phyloP scores from a whole-genome alignment of 2,113 vertebrate species.

The Alces alces region DNA sequence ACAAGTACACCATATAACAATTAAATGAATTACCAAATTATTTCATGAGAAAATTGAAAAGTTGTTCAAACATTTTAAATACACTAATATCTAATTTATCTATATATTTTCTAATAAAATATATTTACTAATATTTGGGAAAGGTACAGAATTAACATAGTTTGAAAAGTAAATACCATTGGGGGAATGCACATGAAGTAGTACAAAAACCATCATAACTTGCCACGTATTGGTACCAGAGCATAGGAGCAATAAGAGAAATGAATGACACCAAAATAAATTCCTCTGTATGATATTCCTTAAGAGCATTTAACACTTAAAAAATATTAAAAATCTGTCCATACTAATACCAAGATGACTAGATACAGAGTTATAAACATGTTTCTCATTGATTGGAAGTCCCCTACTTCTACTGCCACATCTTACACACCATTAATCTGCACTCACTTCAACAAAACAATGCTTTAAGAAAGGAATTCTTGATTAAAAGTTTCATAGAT shows the following conservation, averaged over 20 bases:
- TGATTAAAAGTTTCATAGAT: background rate
- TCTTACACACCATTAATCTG: background rate
- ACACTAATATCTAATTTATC: background rate
- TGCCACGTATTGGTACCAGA: background rate
- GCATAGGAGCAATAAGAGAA: background rate
- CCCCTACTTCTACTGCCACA: background rate
- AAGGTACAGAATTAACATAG: background rate
- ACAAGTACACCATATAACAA: background rate
- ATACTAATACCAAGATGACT: background rate
- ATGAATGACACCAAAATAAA: background rate
- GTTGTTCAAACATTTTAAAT: background rate
- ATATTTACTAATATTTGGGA: background rate
- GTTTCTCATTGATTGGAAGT: background rate
- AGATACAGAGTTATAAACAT: background rate
- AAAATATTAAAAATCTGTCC: background rate
- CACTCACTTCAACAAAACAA: slow-evolving; percentile 14
- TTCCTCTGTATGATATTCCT: background rate
- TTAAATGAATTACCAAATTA: background rate
- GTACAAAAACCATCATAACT: background rate
- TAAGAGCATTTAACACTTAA: background rate
- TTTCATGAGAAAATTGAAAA: slow-evolving; percentile 21
- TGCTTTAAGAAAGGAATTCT: slow-evolving; percentile 15
- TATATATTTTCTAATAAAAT: background rate
- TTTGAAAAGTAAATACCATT: background rate
- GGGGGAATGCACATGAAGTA: background rate